Conservation (phyloP, 2,797 vertebrate genomes). For the Uromys caudimaculatus region DNA sequence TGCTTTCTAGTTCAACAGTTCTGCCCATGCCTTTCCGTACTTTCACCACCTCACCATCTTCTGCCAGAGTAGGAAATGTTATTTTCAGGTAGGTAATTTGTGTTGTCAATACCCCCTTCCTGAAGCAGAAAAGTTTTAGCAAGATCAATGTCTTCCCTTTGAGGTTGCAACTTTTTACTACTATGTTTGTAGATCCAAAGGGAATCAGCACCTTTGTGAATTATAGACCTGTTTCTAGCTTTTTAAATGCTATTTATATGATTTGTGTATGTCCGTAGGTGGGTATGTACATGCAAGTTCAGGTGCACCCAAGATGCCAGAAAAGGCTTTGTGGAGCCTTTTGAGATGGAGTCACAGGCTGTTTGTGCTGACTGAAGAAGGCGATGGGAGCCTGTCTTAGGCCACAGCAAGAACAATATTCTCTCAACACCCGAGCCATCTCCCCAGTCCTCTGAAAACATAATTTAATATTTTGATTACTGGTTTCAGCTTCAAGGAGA, state of each 20-base stretch:
- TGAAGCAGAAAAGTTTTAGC: background rate
- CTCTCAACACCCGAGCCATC: background rate
- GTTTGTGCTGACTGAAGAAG: background rate
- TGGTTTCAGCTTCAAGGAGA: background rate
- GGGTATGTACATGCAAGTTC: accelerated
- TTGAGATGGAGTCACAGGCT: background rate
- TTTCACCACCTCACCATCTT: background rate
- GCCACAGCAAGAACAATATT: background rate
- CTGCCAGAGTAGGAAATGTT: background rate
- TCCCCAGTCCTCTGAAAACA: background rate
- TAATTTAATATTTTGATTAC: background rate
- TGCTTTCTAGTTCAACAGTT: background rate
- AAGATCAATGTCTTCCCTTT: background rate
- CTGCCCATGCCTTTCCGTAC: background rate
- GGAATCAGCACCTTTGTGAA: slow-evolving; percentile 31
- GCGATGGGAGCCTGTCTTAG: background rate
- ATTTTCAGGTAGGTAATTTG: background rate
- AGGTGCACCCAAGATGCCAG: background rate
- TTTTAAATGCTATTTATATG: background rate
- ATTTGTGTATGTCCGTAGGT: background rate
- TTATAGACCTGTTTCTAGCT: slow-evolving; percentile 15
- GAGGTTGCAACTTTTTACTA: background rate
- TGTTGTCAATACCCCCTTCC: background rate
- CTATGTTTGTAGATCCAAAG: background rate
- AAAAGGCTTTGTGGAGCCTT: background rate